A percentile compares a stretch with the other conserved stretches of the same genome.
These are phyloP conservation scores for Pomacea maculata DNA, from an alignment of 1,140 invertebrate species.

Conservation along the genomic window DNA sequence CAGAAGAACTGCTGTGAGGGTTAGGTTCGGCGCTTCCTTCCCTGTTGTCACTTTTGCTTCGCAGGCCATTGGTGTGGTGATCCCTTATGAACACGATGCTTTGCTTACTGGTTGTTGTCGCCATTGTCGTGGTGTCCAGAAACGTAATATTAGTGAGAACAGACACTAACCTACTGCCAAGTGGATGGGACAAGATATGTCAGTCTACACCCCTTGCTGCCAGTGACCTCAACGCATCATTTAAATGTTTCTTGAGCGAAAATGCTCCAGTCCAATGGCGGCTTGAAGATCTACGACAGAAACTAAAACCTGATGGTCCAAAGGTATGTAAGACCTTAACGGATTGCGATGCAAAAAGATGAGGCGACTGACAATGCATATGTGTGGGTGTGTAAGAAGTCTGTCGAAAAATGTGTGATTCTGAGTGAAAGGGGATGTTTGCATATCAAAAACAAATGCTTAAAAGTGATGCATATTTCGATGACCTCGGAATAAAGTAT, in stretches of 20 bases:
- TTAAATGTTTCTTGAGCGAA: not conserved
- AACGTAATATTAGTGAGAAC: too few relatives aligned
- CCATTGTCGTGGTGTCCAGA: too few relatives aligned
- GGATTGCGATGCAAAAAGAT: not conserved
- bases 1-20: not conserved
- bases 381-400: not conserved
- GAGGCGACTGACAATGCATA: not conserved
- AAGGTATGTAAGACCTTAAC: not conserved
- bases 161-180: not conserved
- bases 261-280: constrained; percentile 1
- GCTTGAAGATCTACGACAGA: not conserved
- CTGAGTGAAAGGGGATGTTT: not conserved
- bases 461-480: too few relatives aligned
- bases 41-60: not conserved
- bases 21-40: not conserved
- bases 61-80: not conserved
- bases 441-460: not conserved
- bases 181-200: constrained; percentile 1
- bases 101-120: too few relatives aligned
- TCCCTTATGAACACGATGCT: not conserved
- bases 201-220: not conserved
- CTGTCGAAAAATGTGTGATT: not conserved
- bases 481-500: too few relatives aligned
- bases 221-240: constrained; percentile 6
- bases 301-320: not conserved